Base-by-base conservation (phyloP, 1,140 invertebrate genomes). In the Danaus melanippus region DNA sequence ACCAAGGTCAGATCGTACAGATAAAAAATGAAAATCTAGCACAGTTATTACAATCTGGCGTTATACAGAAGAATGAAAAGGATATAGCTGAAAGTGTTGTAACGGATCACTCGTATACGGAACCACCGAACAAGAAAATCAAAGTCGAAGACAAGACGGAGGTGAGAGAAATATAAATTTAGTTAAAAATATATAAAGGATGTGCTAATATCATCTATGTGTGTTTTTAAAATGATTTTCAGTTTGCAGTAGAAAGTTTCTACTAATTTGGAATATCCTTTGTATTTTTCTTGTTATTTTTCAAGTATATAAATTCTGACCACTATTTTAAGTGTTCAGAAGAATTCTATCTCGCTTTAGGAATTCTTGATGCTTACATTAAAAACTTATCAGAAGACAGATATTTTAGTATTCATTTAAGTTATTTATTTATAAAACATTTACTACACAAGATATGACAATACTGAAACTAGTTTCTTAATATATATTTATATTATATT, bases 21-120 rank as follows among this genome's bases (percentile, higher is more conserved):
- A 58, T 76, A 5, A 79, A 80, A 62, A 68, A 59, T 50, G 73
- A 74, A 11, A 50, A 59, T 1, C 56, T 58, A 9, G 32, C 56
- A 9, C 76, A 72, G 54, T 54, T 67, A 39, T 32, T 63, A 11
- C 65, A 65, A 17, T 51, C 58, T 12, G 62, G 61, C 46, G 68
- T 79, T 1, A 65, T 80, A 53, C 71, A 76, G 8, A 77, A 79
- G 39, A 57, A 15, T 17, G 79, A 83, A 1, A 80, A 75, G 43
- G 82, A 85, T 8, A 56, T 71, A 40, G 60, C 69, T 0, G 79
- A 80, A 0, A 60, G 60, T 0, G 71, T 79, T 11, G 66, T 73
- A 0, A 70, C 72, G 0, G 81, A 84, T 57, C 81, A 84, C 53
- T 79, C 79, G 46, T 85, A 82, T 58, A 78, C 74, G 1, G 83